phyloP scores from a whole-genome alignment of 2,797 vertebrate genomes.

The Phataginus tricuspis region DNA sequence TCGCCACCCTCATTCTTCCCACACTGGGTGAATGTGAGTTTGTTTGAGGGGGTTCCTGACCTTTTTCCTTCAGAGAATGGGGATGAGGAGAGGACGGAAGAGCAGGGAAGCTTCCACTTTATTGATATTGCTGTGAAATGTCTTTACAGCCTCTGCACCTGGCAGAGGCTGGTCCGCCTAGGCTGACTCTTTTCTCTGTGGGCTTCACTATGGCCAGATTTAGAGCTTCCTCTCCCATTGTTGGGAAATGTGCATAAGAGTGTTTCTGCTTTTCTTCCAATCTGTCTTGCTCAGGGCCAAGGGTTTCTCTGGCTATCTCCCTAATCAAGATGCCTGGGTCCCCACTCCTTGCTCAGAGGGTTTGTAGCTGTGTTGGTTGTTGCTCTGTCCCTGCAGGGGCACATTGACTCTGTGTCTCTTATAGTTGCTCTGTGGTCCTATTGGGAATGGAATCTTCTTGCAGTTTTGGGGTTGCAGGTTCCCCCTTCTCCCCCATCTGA shows the following conservation, averaged over 20 bases:
- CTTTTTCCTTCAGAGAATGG: background rate
- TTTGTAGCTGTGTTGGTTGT: no score
- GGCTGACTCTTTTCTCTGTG: no score
- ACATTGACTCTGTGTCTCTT: background rate
- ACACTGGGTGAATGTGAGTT: background rate
- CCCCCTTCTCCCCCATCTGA: background rate
- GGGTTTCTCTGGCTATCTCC: background rate
- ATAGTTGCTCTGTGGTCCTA: background rate
- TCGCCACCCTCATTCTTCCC: background rate
- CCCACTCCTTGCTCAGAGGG: background rate
- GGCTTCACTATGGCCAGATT: background rate
- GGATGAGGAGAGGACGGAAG: fast-evolving
- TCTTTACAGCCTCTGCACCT: background rate
- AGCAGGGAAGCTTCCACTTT: background rate
- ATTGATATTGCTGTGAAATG: fast-evolving
- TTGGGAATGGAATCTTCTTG: background rate
- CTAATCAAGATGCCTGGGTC: background rate
- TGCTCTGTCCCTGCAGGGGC: fast-evolving
- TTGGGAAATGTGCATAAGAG: background rate
- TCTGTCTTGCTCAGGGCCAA: background rate
- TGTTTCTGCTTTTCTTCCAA: background rate
- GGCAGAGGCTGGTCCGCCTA: no score
- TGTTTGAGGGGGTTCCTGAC: background rate
- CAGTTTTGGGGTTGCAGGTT: background rate
- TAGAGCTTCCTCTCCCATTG: background rate